Percentiles rank a stretch among this genome's conserved stretches.
phyloP scores from a whole-genome alignment of 2,888 invertebrate genomes.

The Lutraria lutraria region DNA sequence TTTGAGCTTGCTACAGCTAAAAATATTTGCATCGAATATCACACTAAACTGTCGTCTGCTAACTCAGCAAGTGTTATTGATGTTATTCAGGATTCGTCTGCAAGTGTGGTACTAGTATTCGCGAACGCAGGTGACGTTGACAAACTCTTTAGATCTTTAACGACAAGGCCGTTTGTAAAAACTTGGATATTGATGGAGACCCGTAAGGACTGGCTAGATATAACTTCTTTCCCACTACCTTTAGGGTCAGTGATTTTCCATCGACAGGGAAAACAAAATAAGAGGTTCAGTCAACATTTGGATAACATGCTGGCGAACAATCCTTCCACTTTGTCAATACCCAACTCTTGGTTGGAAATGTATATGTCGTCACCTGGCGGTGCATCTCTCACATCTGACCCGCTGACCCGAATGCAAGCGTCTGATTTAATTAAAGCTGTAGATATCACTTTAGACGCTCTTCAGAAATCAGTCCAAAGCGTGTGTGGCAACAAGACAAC shows the following conservation, averaged over 20 bases:
- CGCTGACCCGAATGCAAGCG: constrained; percentile 53
- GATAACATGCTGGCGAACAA: not conserved
- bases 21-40: constrained; percentile 70
- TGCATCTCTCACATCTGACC: constrained; percentile 25
- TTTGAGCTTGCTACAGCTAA: constrained; percentile 54
- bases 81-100: constrained; percentile 29
- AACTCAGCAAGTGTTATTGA: constrained; percentile 21
- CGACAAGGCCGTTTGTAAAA: constrained; percentile 56
- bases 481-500: constrained; percentile 63
- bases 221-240: constrained; percentile 59
- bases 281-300: constrained; percentile 59
- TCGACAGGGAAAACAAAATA: constrained; percentile 60
- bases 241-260: constrained; percentile 67
- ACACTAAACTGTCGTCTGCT: constrained; percentile 21
- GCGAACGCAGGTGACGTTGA: constrained; percentile 59
- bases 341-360: constrained; percentile 60
- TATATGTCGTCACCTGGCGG: constrained; percentile 46
- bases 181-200: constrained; percentile 71
- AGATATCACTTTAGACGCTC: constrained; percentile 74
- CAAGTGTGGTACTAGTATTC: constrained; percentile 62
- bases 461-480: constrained; percentile 63
- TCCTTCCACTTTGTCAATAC: not conserved
- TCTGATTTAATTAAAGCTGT: constrained; percentile 74
- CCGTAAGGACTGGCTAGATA: constrained; percentile 57
- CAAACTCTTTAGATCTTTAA: constrained; percentile 61